Conservation (phyloP, 2,888 invertebrate species). For the Elmis aenea region DNA sequence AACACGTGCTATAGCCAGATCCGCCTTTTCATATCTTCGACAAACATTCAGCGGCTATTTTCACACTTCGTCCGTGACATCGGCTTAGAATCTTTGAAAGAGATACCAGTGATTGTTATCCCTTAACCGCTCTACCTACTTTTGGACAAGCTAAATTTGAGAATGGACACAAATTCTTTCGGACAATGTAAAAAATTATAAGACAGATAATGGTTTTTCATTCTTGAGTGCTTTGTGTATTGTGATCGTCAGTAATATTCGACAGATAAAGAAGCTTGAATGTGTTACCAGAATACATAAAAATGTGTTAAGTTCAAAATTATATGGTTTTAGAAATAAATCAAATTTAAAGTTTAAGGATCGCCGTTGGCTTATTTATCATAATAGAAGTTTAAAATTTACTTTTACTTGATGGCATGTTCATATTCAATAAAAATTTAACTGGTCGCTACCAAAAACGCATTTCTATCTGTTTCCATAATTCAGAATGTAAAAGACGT, state of each 20-base stretch:
- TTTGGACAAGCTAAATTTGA: conserved; percentile 5
- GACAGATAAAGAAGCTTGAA: no score
- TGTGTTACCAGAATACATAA: no score
- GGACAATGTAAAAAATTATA: conserved; percentile 11
- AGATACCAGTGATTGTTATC: conserved; percentile 14
- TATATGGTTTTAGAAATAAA: neutral
- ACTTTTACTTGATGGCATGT: neutral
- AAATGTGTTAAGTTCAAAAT: no score
- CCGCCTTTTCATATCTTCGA: no score
- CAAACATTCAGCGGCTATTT: no score
- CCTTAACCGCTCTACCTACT: conserved; percentile 11
- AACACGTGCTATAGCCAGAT: no score
- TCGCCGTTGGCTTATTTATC: neutral
- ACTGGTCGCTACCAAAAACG: neutral
- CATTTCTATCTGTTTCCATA: no score
- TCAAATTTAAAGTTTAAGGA: no score
- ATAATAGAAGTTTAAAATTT: neutral
- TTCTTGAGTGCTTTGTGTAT: neutral
- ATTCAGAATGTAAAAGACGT: no score
- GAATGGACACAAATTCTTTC: conserved; percentile 15
- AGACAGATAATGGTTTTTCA: conserved; percentile 4
- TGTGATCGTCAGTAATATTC: neutral
- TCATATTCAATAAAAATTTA: neutral
- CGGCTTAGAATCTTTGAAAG: conserved; percentile 10
- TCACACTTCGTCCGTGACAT: conserved; percentile 3